Evolutionary conservation across 2,888 invertebrate genomes (phyloP), one percentile per base, ranked within the genome.

Genomic region (Chalcosyrphus nemorum): DNA sequence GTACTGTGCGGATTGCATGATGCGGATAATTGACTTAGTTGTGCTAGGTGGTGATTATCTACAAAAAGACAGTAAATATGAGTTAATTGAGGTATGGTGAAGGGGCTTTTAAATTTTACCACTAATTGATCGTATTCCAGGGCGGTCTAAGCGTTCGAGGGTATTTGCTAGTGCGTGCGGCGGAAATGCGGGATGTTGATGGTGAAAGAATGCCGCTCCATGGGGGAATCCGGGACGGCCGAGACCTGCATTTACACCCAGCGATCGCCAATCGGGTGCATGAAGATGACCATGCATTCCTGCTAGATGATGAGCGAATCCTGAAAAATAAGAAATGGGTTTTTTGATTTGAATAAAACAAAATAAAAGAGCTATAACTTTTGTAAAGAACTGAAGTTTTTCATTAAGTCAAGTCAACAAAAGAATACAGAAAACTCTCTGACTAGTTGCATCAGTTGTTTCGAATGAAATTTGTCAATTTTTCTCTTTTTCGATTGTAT

Each of bases 221-320:
- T 89, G 90, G 27, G 88, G 75, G 86, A 91, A 91, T 2, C 88
- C 89, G 0, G 91, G 88, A 13, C 91, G 88, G 15, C 89, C 90
- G 17, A 88, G 68, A 89, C 89, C 80, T 89, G 92, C 87, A 88
- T 92, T 87, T 6, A 88, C 87, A 24, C 90, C 89, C 7, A 93
- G 92, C 0, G 93, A 92, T 87, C 94, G 93, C 91, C 95, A 94
- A 54, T 95, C 95, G 11, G 94, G 91, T 0, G 94, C 94, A 19
- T 94, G 95, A 86, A 94, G 92, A 7, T 93, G 93, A 0, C 94
- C 94, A 7, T 95, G 95, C 86, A 95, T 92, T 2, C 95, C 95
- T 5, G 95, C 95, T 85, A 95, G 89, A 89, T 95, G 95, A 88
- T 95, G 95, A 0, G 95, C 95, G 88, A 95, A 95, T 86, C 95